Conservation (phyloP, 2,888 invertebrate species). For the Zygothrica quintamaculata region DNA sequence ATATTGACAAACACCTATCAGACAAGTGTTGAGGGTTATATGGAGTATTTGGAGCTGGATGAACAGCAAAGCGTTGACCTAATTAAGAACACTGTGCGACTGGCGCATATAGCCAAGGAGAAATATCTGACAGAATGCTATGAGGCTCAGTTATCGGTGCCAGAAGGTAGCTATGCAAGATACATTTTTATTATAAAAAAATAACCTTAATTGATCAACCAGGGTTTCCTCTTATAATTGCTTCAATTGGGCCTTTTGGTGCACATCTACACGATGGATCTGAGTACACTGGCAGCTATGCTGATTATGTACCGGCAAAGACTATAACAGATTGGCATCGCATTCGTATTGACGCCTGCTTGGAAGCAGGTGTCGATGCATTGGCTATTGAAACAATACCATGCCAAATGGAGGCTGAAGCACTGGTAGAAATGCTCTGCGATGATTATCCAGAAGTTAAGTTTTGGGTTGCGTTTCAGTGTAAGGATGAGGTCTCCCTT, state of each 20-base stretch:
- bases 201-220: neutral
- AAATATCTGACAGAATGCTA: conserved; percentile 86
- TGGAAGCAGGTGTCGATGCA: conserved; percentile 92
- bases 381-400: conserved; percentile 97
- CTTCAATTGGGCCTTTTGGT: conserved; percentile 96
- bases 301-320: conserved; percentile 87
- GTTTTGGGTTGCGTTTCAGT: conserved; percentile 95
- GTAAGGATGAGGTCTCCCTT: conserved; percentile 88
- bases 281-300: conserved; percentile 95
- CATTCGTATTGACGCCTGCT: conserved; percentile 90
- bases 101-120: conserved; percentile 90
- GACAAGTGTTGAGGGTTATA: conserved; percentile 91
- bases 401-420: conserved; percentile 92
- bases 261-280: conserved; percentile 95
- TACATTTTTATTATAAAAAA: neutral
- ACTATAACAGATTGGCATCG: conserved; percentile 93
- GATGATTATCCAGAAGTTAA: conserved; percentile 91
- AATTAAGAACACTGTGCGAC: conserved; percentile 89
- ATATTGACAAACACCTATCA: conserved; percentile 96
- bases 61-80: conserved; percentile 89
- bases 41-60: conserved; percentile 89
- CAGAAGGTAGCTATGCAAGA: conserved; percentile 57
- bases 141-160: conserved; percentile 77
- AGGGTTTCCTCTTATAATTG: conserved; percentile 89
- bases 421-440: conserved; percentile 90